phyloP scores from a whole-genome alignment of 2,113 vertebrate genomes.

The Loxodonta africana region DNA sequence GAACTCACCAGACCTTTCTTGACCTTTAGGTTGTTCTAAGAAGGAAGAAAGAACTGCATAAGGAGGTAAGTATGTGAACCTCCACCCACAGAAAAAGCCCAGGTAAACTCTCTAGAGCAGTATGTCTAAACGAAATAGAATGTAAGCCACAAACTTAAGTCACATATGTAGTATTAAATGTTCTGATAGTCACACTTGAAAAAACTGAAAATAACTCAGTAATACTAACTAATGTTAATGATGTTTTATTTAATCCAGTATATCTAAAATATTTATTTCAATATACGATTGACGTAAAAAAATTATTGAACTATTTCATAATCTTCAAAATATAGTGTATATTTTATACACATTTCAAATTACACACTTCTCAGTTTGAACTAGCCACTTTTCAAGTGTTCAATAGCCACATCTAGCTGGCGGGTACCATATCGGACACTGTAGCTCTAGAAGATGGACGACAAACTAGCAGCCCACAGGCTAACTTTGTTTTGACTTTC shows the following conservation, averaged over 20 bases:
- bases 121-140: neutral
- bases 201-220: neutral
- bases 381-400: neutral
- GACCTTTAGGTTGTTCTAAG: constrained; percentile 40
- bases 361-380: neutral
- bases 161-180: neutral
- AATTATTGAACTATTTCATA: neutral
- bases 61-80: neutral
- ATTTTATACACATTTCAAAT: neutral
- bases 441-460: neutral
- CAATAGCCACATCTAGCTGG: neutral
- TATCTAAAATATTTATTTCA: neutral
- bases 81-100: neutral
- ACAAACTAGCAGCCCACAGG: neutral
- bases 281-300: neutral
- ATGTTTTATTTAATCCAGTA: neutral
- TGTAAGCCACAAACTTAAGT: neutral
- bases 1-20: neutral
- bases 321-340: neutral
- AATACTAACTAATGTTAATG: constrained; percentile 19
- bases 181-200: neutral
- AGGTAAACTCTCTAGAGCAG: neutral
- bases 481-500: constrained; percentile 24
- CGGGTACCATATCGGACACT: neutral
- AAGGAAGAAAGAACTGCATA: neutral